phyloP scores from a whole-genome alignment of 2,113 vertebrate species.

The Herpailurus yagouaroundi region DNA sequence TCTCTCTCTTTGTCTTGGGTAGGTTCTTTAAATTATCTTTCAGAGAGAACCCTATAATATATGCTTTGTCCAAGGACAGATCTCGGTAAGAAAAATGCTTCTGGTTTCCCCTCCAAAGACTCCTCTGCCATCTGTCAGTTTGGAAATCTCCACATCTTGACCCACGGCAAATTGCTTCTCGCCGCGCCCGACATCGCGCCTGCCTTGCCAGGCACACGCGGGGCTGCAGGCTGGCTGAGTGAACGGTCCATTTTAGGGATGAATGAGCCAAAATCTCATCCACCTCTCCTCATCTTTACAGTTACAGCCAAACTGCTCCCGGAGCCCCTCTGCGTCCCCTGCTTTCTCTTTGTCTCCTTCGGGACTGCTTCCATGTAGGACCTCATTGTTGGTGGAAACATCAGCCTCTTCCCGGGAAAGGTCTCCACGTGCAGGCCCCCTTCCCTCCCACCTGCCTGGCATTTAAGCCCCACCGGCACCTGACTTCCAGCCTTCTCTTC shows the following conservation, averaged over 20 bases:
- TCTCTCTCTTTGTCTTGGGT: conserved; percentile 29
- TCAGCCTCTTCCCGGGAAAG: background rate
- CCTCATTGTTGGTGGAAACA: background rate
- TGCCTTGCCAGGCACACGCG: rapidly evolving
- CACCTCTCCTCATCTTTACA: background rate
- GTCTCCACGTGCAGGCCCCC: background rate
- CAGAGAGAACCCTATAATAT: background rate
- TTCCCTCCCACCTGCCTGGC: background rate
- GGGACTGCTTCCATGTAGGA: background rate
- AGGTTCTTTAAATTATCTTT: conserved; percentile 47
- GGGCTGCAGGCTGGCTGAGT: background rate
- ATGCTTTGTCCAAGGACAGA: conserved; percentile 54
- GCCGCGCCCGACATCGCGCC: rapidly evolving
- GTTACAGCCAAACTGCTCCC: background rate
- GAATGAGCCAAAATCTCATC: background rate
- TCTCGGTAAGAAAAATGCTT: conserved; percentile 61
- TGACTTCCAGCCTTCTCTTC: background rate
- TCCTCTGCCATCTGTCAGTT: conserved; percentile 8
- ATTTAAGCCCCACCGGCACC: background rate
- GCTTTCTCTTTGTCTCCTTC: background rate
- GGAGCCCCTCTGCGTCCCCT: background rate
- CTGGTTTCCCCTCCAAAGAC: background rate
- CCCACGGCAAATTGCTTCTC: conserved; percentile 51
- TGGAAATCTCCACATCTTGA: conserved; percentile 67
- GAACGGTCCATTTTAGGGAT: background rate